phyloP scores from a whole-genome alignment of 1,140 invertebrate genomes.

The Plutomurus gul region DNA sequence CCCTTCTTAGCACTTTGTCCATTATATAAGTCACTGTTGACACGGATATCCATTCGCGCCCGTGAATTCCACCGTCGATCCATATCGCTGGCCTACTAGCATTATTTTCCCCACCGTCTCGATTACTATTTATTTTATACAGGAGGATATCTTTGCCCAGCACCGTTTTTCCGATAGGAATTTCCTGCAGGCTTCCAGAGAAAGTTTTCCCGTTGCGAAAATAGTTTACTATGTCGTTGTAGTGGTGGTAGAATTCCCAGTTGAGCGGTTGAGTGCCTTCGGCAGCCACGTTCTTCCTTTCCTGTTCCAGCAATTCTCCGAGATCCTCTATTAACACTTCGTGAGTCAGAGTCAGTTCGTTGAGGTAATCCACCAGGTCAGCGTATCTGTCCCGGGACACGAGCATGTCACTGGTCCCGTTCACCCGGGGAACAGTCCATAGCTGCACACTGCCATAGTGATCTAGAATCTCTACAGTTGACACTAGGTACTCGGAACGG shows the following conservation, averaged over 20 bases:
- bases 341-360: slow-evolving; percentile 67
- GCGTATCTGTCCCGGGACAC: slow-evolving; percentile 64
- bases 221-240: not conserved
- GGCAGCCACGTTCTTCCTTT: not conserved
- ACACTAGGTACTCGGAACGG: not conserved
- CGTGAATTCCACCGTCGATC: slow-evolving; percentile 74
- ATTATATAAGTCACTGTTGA: slow-evolving; percentile 81
- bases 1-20: slow-evolving; percentile 53
- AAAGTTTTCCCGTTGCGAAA: not conserved
- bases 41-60: slow-evolving; percentile 87
- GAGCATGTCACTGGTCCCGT: slow-evolving; percentile 62
- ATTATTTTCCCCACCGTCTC: not conserved
- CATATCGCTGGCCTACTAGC: not conserved
- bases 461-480: not conserved
- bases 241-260: slow-evolving; percentile 17
- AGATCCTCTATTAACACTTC: slow-evolving; percentile 47
- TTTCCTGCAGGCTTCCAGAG: not conserved
- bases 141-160: not conserved
- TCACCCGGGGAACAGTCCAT: slow-evolving; percentile 63
- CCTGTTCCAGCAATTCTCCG: not conserved
- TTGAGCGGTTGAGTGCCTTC: not conserved
- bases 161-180: not conserved
- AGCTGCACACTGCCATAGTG: slow-evolving; percentile 56
- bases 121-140: not conserved
- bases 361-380: slow-evolving; percentile 68